These are phyloP conservation scores for Hymenochirus boettgeri DNA, from an alignment of 2,113 vertebrate species.

Conservation along the genomic window DNA sequence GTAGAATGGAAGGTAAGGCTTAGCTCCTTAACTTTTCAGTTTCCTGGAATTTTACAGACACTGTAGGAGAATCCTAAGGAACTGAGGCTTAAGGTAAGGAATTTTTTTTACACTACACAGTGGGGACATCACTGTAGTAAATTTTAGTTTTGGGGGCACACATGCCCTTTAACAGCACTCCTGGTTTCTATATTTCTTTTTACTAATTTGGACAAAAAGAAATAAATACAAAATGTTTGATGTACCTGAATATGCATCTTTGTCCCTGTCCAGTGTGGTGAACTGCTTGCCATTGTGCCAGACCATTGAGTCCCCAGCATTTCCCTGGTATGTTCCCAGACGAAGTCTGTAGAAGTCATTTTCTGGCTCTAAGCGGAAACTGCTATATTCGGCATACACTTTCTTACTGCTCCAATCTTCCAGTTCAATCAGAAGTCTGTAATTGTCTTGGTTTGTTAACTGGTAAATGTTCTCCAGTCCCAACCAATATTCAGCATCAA, in stretches of 20 bases:
- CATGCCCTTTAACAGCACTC: no score
- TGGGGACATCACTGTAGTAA: no score
- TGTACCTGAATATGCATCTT: slow-evolving; percentile 87
- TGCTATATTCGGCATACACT: slow-evolving; percentile 95
- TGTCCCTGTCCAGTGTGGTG: slow-evolving; percentile 93
- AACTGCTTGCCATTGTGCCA: slow-evolving; percentile 96
- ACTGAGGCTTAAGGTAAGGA: no score
- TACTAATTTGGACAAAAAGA: not conserved
- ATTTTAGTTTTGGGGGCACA: no score
- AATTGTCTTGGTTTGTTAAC: slow-evolving; percentile 89
- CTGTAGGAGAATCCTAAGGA: no score
- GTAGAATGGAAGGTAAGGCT: no score
- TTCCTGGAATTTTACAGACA: no score
- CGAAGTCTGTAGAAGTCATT: slow-evolving; percentile 84
- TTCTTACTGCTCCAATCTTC: slow-evolving; percentile 98
- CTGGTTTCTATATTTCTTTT: not conserved
- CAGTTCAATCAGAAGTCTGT: slow-evolving; percentile 87
- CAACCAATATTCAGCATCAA: slow-evolving; percentile 92
- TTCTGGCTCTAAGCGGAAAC: slow-evolving; percentile 87
- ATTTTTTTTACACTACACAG: no score
- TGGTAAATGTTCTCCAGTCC: slow-evolving; percentile 90
- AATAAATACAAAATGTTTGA: not conserved
- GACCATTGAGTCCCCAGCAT: slow-evolving; percentile 89
- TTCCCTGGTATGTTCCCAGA: slow-evolving; percentile 91
- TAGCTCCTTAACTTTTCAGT: no score